Conservation (phyloP, 2,113 vertebrate species). For the Progne subis region DNA sequence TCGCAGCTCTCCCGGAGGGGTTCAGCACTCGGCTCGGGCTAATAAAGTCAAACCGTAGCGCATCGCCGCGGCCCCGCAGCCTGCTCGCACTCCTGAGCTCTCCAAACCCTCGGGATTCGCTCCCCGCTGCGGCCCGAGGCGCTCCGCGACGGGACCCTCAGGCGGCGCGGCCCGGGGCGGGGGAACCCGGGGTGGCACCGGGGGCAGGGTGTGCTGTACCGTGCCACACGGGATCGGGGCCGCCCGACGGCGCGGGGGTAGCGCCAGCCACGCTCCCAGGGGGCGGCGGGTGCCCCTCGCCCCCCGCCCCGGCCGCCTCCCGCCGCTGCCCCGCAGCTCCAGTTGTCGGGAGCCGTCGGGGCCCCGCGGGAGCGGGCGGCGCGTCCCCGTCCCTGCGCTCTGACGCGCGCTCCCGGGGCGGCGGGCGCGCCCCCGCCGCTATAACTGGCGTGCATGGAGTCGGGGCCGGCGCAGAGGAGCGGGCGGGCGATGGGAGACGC, state of each 20-base stretch:
- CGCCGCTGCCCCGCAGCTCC: no score
- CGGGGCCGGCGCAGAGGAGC: neutral
- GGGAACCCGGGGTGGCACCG: neutral
- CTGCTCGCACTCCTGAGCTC: neutral
- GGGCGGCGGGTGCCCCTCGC: no score
- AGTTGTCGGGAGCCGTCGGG: neutral
- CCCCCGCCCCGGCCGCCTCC: no score
- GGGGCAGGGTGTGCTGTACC: neutral
- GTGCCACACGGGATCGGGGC: no score
- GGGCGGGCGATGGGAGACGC: conserved; percentile 45
- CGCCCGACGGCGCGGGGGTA: no score
- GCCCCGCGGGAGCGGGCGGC: neutral
- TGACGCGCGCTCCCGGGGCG: neutral
- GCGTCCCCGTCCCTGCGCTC: neutral
- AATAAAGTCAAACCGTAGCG: neutral
- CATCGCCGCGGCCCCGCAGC: neutral
- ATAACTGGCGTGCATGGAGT: neutral
- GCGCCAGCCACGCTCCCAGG: no score
- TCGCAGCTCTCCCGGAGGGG: neutral
- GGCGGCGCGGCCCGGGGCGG: neutral
- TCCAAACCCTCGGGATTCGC: neutral
- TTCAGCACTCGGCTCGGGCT: neutral
- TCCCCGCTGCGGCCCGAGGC: neutral
- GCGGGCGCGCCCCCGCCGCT: neutral
- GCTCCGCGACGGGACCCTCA: neutral